phyloP scores from a whole-genome alignment of 2,113 vertebrate species.

The Callipepla californica region DNA sequence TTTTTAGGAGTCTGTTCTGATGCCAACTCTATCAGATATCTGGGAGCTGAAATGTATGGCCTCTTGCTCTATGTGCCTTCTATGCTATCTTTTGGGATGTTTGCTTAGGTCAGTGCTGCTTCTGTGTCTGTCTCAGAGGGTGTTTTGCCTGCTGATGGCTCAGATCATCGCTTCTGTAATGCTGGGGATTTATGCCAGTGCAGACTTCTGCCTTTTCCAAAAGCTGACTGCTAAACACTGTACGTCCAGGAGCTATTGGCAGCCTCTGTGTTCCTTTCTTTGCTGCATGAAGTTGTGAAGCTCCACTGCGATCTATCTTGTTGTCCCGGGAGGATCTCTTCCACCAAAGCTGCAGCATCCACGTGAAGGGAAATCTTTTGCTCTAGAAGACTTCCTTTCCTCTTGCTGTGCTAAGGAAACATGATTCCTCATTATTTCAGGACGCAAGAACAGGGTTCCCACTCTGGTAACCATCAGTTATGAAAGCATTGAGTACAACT shows the following conservation, averaged over 20 bases:
- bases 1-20: not conserved
- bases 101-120: too few relatives aligned
- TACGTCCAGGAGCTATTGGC: not conserved
- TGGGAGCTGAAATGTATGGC: not conserved
- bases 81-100: too few relatives aligned
- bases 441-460: not conserved
- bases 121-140: too few relatives aligned
- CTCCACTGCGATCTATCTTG: not conserved
- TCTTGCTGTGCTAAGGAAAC: not conserved
- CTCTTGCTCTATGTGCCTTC: not conserved
- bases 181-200: not conserved
- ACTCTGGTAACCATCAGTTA: not conserved
- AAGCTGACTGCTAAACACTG: not conserved
- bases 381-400: not conserved
- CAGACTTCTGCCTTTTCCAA: not conserved
- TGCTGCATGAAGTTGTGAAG: rapidly evolving
- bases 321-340: not conserved
- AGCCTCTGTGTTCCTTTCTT: not conserved
- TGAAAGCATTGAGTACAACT: not conserved
- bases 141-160: too few relatives aligned
- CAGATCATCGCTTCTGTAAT: not conserved
- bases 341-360: not conserved
- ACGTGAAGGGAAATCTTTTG: not conserved
- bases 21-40: not conserved
- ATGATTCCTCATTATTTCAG: not conserved